Evolutionary conservation across 2,113 vertebrate species (phyloP).

Genomic region (Anarhynchus alexandrinus): DNA sequence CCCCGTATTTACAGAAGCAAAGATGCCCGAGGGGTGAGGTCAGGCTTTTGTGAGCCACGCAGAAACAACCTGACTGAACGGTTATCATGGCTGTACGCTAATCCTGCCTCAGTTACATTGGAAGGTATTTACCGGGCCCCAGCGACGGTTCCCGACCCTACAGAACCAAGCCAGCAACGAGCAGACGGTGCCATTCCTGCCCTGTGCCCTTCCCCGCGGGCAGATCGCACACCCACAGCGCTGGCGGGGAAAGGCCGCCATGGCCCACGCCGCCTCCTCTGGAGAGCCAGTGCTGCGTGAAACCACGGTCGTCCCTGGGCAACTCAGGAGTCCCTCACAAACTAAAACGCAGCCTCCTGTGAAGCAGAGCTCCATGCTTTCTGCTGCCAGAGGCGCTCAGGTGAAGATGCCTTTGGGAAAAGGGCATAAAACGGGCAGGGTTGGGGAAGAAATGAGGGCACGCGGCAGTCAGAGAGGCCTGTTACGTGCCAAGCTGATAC

Average conservation of each 20-base stretch:
- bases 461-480: fast-evolving
- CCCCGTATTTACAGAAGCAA: fast-evolving
- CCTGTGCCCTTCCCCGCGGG: neutral
- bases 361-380: fast-evolving
- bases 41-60: neutral
- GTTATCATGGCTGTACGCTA: fast-evolving
- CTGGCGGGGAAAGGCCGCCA: too few relatives aligned
- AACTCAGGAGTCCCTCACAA: fast-evolving
- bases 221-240: neutral
- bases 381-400: fast-evolving
- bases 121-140: too few relatives aligned
- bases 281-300: fast-evolving
- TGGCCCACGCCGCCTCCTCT: fast-evolving
- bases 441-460: fast-evolving
- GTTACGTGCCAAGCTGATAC: fast-evolving
- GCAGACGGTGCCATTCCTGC: fast-evolving
- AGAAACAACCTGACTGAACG: fast-evolving
- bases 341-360: fast-evolving
- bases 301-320: fast-evolving
- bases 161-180: fast-evolving
- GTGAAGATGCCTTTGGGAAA: fast-evolving
- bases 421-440: fast-evolving
- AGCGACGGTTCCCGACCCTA: fast-evolving
- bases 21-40: neutral
- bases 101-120: fast-evolving